Conservation (phyloP, 2,797 vertebrate species). For the Limnodromus scolopaceus region DNA sequence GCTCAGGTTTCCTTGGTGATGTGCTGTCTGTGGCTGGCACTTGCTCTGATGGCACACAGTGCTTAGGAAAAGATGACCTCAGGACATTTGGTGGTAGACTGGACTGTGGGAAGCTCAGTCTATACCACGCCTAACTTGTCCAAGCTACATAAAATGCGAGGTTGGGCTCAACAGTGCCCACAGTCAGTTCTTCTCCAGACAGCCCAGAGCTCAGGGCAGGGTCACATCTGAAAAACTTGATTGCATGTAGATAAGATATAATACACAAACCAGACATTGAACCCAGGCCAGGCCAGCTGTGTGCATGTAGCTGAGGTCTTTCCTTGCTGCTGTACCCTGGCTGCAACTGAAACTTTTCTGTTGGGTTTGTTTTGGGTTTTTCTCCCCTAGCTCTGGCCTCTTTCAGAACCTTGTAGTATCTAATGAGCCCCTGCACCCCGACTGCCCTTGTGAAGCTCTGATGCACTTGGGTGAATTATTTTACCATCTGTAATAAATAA, state of each 20-base stretch:
- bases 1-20: neutral
- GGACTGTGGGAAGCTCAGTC: neutral
- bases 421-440: neutral
- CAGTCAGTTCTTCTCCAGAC: neutral
- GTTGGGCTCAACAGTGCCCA: neutral
- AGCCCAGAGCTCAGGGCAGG: neutral
- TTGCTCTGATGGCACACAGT: neutral
- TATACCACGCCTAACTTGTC: neutral
- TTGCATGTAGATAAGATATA: neutral
- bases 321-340: neutral
- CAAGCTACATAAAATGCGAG: neutral
- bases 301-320: neutral
- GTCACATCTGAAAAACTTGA: neutral
- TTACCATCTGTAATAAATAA: neutral
- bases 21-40: neutral
- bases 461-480: neutral
- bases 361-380: neutral
- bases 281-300: neutral
- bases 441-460: neutral
- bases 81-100: neutral
- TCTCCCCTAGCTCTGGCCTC: neutral
- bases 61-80: neutral
- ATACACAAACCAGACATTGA: neutral
- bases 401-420: neutral
- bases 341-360: neutral